These are phyloP conservation scores for Anthonomus grandis DNA, from an alignment of 1,140 invertebrate species.

Conservation along the genomic window DNA sequence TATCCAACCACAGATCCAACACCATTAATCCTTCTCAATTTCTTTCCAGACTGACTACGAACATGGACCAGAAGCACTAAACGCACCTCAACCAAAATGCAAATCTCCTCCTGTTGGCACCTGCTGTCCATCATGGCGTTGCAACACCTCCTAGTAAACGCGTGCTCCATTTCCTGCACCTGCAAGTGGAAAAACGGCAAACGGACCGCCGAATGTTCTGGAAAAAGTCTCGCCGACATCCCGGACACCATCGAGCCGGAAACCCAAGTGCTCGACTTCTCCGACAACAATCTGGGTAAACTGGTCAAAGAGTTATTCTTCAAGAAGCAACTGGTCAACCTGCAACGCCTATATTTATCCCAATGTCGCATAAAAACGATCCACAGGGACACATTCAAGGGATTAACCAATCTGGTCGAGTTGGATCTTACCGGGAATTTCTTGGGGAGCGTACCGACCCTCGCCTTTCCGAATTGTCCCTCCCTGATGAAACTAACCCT, in stretches of 20 bases:
- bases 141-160: slow-evolving; percentile 34
- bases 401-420: slow-evolving; percentile 83
- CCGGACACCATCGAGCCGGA: slow-evolving; percentile 81
- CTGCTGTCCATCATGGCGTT: slow-evolving; percentile 26
- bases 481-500: slow-evolving; percentile 78
- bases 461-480: slow-evolving; percentile 71
- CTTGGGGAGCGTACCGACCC: slow-evolving; percentile 70
- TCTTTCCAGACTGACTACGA: too few species aligned
- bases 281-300: slow-evolving; percentile 74
- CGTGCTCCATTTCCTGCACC: slow-evolving; percentile 71
- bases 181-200: slow-evolving; percentile 93
- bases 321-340: slow-evolving; percentile 73
- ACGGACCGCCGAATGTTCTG: slow-evolving; percentile 81
- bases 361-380: slow-evolving; percentile 73
- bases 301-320: slow-evolving; percentile 74
- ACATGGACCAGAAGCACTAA: too few species aligned
- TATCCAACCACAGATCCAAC: too few species aligned
- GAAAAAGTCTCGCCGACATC: slow-evolving; percentile 68
- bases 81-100: slow-evolving; percentile 30
- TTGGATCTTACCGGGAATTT: slow-evolving; percentile 82
- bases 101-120: slow-evolving; percentile 26
- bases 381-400: slow-evolving; percentile 73
- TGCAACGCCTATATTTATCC: slow-evolving; percentile 80
- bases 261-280: slow-evolving; percentile 84
- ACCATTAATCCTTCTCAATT: too few species aligned